Evolutionary conservation across 2,113 vertebrate species (phyloP).

Genomic region (Corydoras maculifer): DNA sequence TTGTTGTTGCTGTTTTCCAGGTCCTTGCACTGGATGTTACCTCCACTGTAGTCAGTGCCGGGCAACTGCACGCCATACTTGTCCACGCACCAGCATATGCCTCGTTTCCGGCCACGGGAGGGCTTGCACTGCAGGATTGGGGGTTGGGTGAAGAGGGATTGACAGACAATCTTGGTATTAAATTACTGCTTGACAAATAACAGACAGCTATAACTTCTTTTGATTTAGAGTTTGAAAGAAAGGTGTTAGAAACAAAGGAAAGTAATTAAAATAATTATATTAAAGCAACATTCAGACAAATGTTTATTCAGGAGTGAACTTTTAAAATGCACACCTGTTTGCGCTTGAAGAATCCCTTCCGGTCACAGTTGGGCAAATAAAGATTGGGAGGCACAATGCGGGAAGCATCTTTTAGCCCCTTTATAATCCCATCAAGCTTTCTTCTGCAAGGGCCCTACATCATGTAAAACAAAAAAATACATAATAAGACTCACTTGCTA

Average conservation of each 20-base stretch:
- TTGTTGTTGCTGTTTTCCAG: slow-evolving; percentile 89
- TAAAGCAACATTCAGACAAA: too few species aligned
- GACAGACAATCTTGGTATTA: slow-evolving; percentile 7
- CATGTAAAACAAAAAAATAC: slow-evolving; percentile 19
- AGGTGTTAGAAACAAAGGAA: neutral
- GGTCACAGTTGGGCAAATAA: slow-evolving; percentile 96
- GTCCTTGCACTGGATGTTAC: slow-evolving; percentile 91
- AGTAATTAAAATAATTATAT: neutral
- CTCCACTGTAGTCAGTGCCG: slow-evolving; percentile 83
- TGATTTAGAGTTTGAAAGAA: too few species aligned
- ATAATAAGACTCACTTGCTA: neutral
- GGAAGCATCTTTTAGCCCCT: slow-evolving; percentile 86
- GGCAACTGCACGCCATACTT: slow-evolving; percentile 94
- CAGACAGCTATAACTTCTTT: neutral
- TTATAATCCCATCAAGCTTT: slow-evolving; percentile 90
- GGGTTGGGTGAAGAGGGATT: slow-evolving; percentile 4
- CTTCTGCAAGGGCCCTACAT: slow-evolving; percentile 88
- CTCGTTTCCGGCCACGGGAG: slow-evolving; percentile 91
- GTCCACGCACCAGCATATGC: slow-evolving; percentile 97
- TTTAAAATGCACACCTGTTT: slow-evolving; percentile 75
- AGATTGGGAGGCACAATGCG: slow-evolving; percentile 83
- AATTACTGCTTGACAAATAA: neutral
- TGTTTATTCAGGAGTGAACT: too few species aligned
- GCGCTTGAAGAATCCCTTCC: slow-evolving; percentile 96
- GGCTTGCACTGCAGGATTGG: slow-evolving; percentile 81